Percentiles rank a stretch among this genome's conserved stretches.
Conservation (phyloP, 2,797 vertebrate genomes). For the Taenioides sp. region DNA sequence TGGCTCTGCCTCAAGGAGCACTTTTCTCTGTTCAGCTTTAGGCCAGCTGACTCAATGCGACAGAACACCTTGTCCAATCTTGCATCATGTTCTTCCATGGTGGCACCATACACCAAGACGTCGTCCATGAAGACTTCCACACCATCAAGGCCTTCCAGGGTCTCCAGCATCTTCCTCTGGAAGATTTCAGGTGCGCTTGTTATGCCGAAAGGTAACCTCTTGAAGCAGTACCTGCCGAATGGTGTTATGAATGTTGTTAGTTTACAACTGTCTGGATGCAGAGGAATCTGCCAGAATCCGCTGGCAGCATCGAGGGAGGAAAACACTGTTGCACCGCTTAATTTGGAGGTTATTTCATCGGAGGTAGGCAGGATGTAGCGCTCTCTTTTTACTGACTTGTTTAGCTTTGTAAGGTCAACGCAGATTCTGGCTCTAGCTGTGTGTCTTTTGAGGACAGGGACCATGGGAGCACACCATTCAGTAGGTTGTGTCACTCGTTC, state of each 20-base stretch:
- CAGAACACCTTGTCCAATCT: background rate
- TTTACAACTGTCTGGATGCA: background rate
- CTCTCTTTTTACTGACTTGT: constrained; percentile 2
- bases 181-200: constrained; percentile 4
- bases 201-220: background rate
- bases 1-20: constrained; percentile 7
- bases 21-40: constrained; percentile 15
- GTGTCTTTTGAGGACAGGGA: background rate
- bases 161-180: constrained; percentile 9
- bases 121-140: constrained; percentile 7
- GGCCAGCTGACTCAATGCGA: background rate
- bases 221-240: constrained; percentile 1
- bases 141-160: background rate
- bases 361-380: background rate
- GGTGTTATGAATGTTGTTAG: too few species aligned
- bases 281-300: constrained; percentile 2
- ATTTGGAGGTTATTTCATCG: background rate
- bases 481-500: constrained; percentile 1
- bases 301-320: constrained; percentile 7
- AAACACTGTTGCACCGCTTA: background rate
- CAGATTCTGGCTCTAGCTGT: constrained; percentile 4
- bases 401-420: background rate
- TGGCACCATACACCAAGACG: background rate
- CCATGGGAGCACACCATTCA: constrained; percentile 10
- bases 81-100: background rate